Conservation (phyloP, 2,113 vertebrate genomes). For the Nerophis ophidion region DNA sequence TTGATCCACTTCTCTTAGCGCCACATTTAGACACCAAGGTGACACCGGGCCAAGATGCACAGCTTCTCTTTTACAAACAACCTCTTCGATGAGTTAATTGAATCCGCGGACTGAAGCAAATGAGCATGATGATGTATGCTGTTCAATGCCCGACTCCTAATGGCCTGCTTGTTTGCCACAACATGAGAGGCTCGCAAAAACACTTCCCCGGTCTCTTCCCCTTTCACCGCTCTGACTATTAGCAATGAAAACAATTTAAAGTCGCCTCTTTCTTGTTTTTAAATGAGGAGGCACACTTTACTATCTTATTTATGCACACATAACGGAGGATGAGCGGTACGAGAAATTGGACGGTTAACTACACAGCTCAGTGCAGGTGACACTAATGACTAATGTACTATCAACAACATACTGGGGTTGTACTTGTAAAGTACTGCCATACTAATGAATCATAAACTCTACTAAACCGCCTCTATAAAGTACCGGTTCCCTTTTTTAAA, state of each 20-base stretch:
- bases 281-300: background rate
- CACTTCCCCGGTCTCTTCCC: constrained; percentile 38
- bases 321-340: no score
- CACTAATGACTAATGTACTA: no score
- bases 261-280: background rate
- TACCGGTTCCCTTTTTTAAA: no score
- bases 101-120: constrained; percentile 64
- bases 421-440: no score
- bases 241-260: background rate
- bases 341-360: no score
- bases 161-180: constrained; percentile 55
- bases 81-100: constrained; percentile 65
- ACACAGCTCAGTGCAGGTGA: background rate
- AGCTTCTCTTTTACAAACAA: constrained; percentile 54
- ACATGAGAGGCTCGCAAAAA: constrained; percentile 44
- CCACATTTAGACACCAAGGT: constrained; percentile 64
- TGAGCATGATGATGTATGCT: constrained; percentile 53
- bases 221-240: constrained; percentile 23
- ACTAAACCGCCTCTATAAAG: no score
- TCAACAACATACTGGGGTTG: no score
- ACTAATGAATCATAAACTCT: no score
- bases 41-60: constrained; percentile 48
- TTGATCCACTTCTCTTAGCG: constrained; percentile 64
- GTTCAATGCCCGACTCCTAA: constrained; percentile 59
- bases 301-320: background rate